These are phyloP conservation scores for Leucoraja erinaceus DNA, from an alignment of 2,113 vertebrate genomes.

Conservation along the genomic window DNA sequence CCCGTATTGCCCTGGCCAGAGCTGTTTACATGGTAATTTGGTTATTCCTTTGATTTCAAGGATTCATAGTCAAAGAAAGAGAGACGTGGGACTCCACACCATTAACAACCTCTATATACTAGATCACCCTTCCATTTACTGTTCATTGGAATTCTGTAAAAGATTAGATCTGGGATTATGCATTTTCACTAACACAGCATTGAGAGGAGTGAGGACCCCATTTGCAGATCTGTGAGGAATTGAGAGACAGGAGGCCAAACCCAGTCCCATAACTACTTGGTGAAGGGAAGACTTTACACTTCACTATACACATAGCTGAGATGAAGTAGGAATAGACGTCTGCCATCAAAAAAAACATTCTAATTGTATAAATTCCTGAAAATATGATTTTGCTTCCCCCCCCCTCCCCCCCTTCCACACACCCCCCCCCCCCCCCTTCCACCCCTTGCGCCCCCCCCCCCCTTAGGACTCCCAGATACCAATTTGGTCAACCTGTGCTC, in stretches of 20 bases:
- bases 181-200: background rate
- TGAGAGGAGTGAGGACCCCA: background rate
- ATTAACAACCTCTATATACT: no score
- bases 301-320: background rate
- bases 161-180: background rate
- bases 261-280: background rate
- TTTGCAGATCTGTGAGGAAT: background rate
- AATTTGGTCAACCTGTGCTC: no score
- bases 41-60: background rate
- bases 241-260: background rate
- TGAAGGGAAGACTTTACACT: background rate
- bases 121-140: no score
- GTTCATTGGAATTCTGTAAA: background rate
- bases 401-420: no score
- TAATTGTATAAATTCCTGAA: no score
- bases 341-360: no score
- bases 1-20: constrained; percentile 83
- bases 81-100: background rate
- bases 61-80: background rate
- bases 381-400: no score
- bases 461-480: no score
- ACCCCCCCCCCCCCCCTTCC: no score
- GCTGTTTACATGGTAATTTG: constrained; percentile 82
- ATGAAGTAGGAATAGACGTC: background rate
- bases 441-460: no score